phyloP scores from a whole-genome alignment of 1,140 invertebrate genomes.

The Wasmannia auropunctata region DNA sequence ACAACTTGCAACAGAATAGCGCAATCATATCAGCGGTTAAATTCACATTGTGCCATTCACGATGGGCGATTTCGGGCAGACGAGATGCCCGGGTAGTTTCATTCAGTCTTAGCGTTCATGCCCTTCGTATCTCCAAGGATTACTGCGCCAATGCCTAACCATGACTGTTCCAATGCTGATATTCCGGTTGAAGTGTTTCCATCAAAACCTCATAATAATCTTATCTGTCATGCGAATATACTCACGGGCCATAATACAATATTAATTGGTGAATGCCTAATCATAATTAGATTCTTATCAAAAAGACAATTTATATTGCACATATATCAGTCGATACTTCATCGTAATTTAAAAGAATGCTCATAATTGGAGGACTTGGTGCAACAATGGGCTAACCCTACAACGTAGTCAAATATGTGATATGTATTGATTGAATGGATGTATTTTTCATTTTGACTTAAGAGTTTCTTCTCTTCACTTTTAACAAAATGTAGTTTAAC shows the following conservation, averaged over 20 bases:
- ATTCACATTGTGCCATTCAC: constrained; percentile 49
- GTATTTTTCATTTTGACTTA: too few species aligned
- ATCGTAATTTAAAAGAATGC: too few species aligned
- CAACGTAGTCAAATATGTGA: too few species aligned
- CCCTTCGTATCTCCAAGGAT: constrained; percentile 27
- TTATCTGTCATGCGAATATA: background rate
- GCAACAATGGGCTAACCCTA: too few species aligned
- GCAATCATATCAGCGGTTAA: constrained; percentile 49
- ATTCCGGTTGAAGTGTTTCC: background rate
- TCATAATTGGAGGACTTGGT: too few species aligned
- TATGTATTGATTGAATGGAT: too few species aligned
- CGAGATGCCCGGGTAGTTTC: constrained; percentile 12
- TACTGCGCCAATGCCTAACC: constrained; percentile 14
- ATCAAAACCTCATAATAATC: background rate
- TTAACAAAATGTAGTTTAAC: too few species aligned
- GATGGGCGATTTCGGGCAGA: constrained; percentile 18
- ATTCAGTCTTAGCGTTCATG: constrained; percentile 24
- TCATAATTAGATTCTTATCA: background rate
- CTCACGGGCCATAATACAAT: background rate
- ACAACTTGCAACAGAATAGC: background rate
- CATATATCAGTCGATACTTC: too few species aligned
- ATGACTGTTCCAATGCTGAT: background rate
- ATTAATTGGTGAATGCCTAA: background rate
- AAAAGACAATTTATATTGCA: background rate
- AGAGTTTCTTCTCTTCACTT: too few species aligned